A percentile compares a stretch with the other conserved stretches of the same genome.
phyloP scores from a whole-genome alignment of 2,113 vertebrate genomes.

The Rattus norvegicus region DNA sequence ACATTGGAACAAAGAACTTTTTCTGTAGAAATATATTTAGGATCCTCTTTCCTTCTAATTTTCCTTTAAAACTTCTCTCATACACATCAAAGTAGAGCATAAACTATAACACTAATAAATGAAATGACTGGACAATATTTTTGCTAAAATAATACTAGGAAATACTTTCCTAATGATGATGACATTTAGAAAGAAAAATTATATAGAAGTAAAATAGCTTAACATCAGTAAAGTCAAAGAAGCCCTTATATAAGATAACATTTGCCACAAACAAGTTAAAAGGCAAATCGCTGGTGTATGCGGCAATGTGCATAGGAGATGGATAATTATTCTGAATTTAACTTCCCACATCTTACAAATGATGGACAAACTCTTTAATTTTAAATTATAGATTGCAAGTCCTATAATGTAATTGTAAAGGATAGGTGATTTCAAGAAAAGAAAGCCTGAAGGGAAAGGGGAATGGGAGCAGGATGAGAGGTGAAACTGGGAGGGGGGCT shows the following conservation, averaged over 20 bases:
- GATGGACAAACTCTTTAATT: background rate
- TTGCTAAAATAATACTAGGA: background rate
- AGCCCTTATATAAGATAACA: background rate
- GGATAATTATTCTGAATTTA: background rate
- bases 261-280: background rate
- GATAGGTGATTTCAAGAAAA: background rate
- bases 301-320: background rate
- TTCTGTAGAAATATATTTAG: background rate
- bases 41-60: background rate
- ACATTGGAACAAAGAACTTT: background rate
- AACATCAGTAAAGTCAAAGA: background rate
- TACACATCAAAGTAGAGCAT: background rate
- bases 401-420: background rate
- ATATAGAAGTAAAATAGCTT: background rate
- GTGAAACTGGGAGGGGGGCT: no score
- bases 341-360: background rate
- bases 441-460: background rate
- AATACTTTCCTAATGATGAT: background rate
- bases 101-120: background rate
- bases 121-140: slow-evolving; percentile 1
- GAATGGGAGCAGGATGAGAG: no score
- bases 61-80: background rate
- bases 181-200: background rate
- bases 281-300: background rate
- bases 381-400: background rate